Base-by-base conservation (phyloP, 2,797 vertebrate species). In the Artibeus jamaicensis region DNA sequence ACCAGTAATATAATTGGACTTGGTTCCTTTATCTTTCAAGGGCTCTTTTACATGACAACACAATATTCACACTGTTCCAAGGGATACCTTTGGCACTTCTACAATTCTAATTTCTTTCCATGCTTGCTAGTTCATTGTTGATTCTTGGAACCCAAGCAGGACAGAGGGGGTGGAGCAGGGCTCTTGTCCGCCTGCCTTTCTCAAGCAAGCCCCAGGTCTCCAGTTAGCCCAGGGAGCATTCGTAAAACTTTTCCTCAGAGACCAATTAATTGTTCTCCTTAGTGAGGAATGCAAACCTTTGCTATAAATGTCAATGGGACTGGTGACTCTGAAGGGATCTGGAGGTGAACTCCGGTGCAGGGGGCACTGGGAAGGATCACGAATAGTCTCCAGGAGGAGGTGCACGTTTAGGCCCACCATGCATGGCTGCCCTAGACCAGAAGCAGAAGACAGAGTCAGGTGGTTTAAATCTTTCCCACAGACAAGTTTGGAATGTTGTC, bases 11-110 rank as follows among this genome's bases (percentile, higher is more conserved):
- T 96, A 98, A 98, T 98, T 98, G 96, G 97, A 97, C 97, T 98
- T 96, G 1, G 46, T 92, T 97, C 24, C 97, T 98, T 98, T 98
- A 95, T 98, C 96, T 97, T 97, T 97, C 94, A 90, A 97, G 97
- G 93, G 88, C 96, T 98, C 93, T 98, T 98, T 98, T 98, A 97
- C 98, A 98, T 98, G 98, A 98, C 98, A 98, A 98, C 96, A 93
- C 97, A 97, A 97, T 77, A 89, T 95, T 96, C 71, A 37, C 96
- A 26, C 96, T 95, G 98, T 98, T 98, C 98, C 97, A 98, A 98
- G 98, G 98, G 98, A 98, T 98, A 98, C 97, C 98, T 98, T 96
- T 98, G 98, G 98, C 98, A 98, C 94, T 96, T 98, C 95, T 97
- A 97, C 94, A 0, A 39, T 98, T 98, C 90, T 97, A 94, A 96